A percentile compares a stretch with the other conserved stretches of the same genome.
Evolutionary conservation across 2,797 vertebrate genomes (phyloP).

Genomic region (Syndactyla subalaris): DNA sequence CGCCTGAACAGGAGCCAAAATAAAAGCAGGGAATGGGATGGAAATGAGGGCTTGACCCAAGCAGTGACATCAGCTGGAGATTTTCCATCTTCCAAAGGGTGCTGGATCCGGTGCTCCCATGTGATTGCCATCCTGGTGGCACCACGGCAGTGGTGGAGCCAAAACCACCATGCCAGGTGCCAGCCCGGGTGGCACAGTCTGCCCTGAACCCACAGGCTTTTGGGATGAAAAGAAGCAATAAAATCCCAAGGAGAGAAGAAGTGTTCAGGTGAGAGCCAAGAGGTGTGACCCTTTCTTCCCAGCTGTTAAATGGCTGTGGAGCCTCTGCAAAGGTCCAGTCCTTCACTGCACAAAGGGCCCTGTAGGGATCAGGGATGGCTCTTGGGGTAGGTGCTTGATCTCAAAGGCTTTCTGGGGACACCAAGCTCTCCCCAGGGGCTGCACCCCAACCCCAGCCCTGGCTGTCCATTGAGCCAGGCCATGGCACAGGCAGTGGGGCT

Average conservation of each 20-base stretch:
- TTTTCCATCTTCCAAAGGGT: neutral
- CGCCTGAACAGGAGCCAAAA: neutral
- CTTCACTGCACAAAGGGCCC: accelerated
- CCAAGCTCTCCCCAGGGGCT: neutral
- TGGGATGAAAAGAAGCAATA: neutral
- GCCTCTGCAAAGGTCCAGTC: neutral
- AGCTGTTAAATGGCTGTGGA: accelerated
- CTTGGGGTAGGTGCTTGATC: accelerated
- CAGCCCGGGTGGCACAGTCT: neutral
- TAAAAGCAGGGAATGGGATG: neutral
- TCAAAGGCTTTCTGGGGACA: neutral
- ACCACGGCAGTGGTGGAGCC: accelerated
- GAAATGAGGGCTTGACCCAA: neutral
- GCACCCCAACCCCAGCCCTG: accelerated
- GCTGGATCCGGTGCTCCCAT: neutral
- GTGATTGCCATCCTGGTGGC: accelerated
- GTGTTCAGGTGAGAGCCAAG: accelerated
- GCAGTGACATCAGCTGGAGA: neutral
- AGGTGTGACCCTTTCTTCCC: accelerated
- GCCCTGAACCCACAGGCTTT: accelerated
- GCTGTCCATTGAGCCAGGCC: neutral
- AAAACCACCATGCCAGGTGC: accelerated
- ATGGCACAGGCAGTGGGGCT: neutral
- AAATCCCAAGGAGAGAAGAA: neutral
- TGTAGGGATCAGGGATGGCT: accelerated